A percentile compares a stretch with the other conserved stretches of the same genome.
Evolutionary conservation across 1,140 invertebrate genomes (phyloP).

Genomic region (Lepeophtheirus salmonis): DNA sequence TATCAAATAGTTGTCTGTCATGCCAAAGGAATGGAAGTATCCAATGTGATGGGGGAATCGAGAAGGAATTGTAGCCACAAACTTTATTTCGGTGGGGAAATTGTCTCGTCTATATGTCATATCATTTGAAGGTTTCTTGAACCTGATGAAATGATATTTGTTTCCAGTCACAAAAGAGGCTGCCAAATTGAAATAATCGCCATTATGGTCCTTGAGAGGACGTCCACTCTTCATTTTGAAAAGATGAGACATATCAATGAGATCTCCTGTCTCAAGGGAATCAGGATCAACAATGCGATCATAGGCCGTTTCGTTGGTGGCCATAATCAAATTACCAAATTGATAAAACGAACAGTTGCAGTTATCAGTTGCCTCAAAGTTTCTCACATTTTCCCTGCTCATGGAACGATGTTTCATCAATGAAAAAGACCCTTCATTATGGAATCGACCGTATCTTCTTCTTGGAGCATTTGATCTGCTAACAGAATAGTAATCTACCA

Average conservation of each 20-base stretch:
- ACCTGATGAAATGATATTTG: slow-evolving; percentile 25
- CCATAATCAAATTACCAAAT: slow-evolving; percentile 24
- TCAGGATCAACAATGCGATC: slow-evolving; percentile 24
- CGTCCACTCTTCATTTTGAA: slow-evolving; percentile 21
- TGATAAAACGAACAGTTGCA: slow-evolving; percentile 22
- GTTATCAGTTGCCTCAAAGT: slow-evolving; percentile 22
- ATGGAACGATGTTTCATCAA: too few relatives aligned
- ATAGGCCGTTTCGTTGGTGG: slow-evolving; percentile 23
- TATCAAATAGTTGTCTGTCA: slow-evolving; percentile 32
- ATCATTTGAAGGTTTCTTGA: slow-evolving; percentile 21
- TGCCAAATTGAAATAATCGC: slow-evolving; percentile 24
- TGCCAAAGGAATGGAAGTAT: too few relatives aligned
- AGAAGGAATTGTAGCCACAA: slow-evolving; percentile 26
- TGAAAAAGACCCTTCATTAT: too few relatives aligned
- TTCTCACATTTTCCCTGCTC: too few relatives aligned
- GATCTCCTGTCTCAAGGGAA: slow-evolving; percentile 23
- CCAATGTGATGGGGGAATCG: too few relatives aligned
- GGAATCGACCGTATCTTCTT: too few relatives aligned
- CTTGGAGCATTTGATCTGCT: too few relatives aligned
- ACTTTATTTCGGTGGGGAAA: slow-evolving; percentile 8
- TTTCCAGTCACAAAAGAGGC: slow-evolving; percentile 24
- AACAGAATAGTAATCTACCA: too few relatives aligned
- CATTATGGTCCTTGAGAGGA: slow-evolving; percentile 21
- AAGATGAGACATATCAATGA: too few relatives aligned
- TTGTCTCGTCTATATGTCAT: slow-evolving; percentile 17